phyloP scores from a whole-genome alignment of 2,113 vertebrate species.

The Spermophilus dauricus region DNA sequence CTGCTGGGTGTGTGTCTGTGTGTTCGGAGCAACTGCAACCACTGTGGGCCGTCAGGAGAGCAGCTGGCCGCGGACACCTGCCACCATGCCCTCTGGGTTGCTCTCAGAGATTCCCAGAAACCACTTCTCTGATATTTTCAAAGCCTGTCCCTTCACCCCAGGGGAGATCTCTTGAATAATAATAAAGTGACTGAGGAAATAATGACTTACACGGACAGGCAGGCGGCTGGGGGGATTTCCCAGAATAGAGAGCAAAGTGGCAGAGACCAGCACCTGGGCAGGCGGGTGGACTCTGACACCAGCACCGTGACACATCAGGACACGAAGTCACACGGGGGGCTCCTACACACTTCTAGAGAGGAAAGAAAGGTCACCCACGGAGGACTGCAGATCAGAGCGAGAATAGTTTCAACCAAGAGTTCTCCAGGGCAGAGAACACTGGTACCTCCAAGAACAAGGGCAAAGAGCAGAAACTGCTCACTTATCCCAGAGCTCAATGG shows the following conservation, averaged over 20 bases:
- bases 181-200: background rate
- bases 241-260: background rate
- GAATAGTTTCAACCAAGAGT: background rate
- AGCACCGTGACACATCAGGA: background rate
- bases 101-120: background rate
- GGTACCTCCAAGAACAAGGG: background rate
- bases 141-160: background rate
- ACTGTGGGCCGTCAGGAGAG: background rate
- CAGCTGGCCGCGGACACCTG: background rate
- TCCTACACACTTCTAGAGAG: background rate
- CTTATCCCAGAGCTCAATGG: background rate
- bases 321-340: rapidly evolving
- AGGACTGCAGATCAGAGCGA: rapidly evolving
- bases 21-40: background rate
- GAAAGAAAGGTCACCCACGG: rapidly evolving
- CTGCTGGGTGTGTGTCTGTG: background rate
- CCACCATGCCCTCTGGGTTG: rapidly evolving
- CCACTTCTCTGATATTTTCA: background rate
- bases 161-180: background rate
- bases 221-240: background rate
- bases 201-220: background rate
- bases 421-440: no score
- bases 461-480: no score
- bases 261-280: background rate
- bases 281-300: rapidly evolving